Evolutionary conservation across 2,888 invertebrate species (phyloP), one percentile per base, ranked within the genome.

Genomic region (Nomada goodeniana): DNA sequence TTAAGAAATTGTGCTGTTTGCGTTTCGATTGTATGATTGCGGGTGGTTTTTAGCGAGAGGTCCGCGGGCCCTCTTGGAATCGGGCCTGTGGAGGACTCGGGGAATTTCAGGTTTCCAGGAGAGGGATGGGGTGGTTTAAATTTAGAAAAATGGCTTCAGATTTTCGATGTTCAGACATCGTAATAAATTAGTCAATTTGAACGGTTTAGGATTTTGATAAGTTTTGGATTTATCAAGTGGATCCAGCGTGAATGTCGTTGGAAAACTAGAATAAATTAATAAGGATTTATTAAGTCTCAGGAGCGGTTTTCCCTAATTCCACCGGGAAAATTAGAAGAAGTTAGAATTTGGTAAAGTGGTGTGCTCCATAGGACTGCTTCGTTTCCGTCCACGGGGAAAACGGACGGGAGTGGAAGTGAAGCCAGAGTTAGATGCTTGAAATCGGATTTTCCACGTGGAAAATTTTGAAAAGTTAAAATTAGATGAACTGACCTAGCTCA

Each of bases 1-100:
- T 13, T 29, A 55, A 74, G 74, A 57, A 57, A 50, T 68, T 29
- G 29, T 42, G 4, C 70, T 69, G 70, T 61, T 70, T 70, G 60
- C 52, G 61, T 18, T 60, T n/a, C 50, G 20, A 13, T 36, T 50
- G 13, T 18, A 50, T 36, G 42, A 47, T 29, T 42, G 7, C 2
- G 11, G 13, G 36, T 26, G 50, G 29, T 15, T 42, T 5, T 26
- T n/a, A 11, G 26, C 3, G 26, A 3, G 10, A 7, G 3, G 50
- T 10, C 52, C 36, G 23, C 2, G 42, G 50, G n/a, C 18, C 26
- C 15, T 29, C 50, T 15, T 47, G 47, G 10, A 47, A 15, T 2
- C 47, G 47, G 47, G 10, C 47, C 47, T 47, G 15, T 47, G 13
- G 47, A 0, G 47, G 47, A 15, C 47, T 15, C 15, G 47, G 47